Evolutionary conservation across 2,113 vertebrate genomes (phyloP).

Genomic region (rat (Rattus norvegicus)): GRCr8 NC_086029.1:44739501-44740000

Average conservation of each 20-base stretch:
- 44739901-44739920: neutral
- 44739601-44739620: neutral
- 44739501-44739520: neutral
- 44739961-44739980: neutral
- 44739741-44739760: neutral
- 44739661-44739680: neutral
- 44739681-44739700: neutral
- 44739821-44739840: neutral
- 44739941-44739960: neutral
- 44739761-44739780: neutral
- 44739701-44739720: neutral
- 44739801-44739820: neutral
- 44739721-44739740: neutral
- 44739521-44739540: neutral
- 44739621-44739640: neutral
- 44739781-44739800: neutral
- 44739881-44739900: neutral
- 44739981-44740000: neutral
- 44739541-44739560: neutral
- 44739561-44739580: neutral
- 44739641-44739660: neutral
- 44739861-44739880: neutral
- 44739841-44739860: neutral
- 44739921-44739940: neutral
- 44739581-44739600: neutral